Conservation (phyloP, 2,888 invertebrate genomes). For the Glyphotaelius pellucidus region DNA sequence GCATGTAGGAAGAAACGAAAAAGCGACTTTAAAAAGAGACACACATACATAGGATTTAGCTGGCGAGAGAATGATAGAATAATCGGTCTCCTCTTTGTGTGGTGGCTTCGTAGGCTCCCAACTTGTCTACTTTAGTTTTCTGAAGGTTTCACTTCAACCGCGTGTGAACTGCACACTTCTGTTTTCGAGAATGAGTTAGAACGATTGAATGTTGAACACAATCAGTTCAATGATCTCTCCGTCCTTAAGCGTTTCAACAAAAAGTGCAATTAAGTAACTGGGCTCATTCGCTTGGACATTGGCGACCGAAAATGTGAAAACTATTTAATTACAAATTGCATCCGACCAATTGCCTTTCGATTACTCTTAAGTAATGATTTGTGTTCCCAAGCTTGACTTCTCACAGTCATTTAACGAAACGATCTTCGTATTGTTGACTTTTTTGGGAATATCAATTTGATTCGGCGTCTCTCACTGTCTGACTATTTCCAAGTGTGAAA, state of each 20-base stretch:
- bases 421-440: slow-evolving; percentile 47
- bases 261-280: slow-evolving; percentile 37
- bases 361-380: slow-evolving; percentile 56
- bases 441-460: slow-evolving; percentile 34
- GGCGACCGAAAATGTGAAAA: slow-evolving; percentile 43
- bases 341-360: slow-evolving; percentile 56
- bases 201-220: background rate
- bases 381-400: slow-evolving; percentile 55
- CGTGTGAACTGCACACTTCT: no score
- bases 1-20: no score
- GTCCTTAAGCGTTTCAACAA: slow-evolving; percentile 41
- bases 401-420: slow-evolving; percentile 42
- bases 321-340: slow-evolving; percentile 55
- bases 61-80: no score
- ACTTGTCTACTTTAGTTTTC: no score
- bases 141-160: no score
- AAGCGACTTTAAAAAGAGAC: no score
- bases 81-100: no score
- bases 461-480: slow-evolving; percentile 33
- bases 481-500: background rate
- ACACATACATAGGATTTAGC: no score
- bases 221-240: slow-evolving; percentile 18
- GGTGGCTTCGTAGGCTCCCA: no score
- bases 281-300: slow-evolving; percentile 25
- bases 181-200: background rate